Percentiles rank a stretch among this genome's conserved stretches.
Evolutionary conservation across 2,888 invertebrate genomes (phyloP).

Genomic region (Athetis lepigone): DNA sequence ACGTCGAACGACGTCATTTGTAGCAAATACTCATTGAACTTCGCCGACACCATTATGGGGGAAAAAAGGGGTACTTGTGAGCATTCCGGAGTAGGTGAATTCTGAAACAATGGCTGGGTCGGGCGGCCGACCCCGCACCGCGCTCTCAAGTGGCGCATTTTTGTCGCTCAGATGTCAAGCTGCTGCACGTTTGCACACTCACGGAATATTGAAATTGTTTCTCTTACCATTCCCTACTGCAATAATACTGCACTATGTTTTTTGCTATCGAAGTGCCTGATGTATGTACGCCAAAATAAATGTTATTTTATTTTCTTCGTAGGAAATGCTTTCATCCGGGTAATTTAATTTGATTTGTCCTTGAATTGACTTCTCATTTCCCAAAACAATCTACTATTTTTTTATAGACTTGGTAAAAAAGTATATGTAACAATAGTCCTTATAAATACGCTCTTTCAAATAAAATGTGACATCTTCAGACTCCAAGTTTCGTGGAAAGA

Average conservation of each 20-base stretch:
- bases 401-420: no score
- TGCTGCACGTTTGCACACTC: constrained; percentile 59
- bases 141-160: constrained; percentile 67
- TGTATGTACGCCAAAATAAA: constrained; percentile 16
- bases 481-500: constrained; percentile 5
- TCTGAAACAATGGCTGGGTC: constrained; percentile 60
- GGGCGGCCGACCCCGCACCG: constrained; percentile 32
- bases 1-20: constrained; percentile 39
- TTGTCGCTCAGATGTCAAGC: constrained; percentile 62
- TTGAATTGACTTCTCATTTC: constrained; percentile 37
- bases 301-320: constrained; percentile 30
- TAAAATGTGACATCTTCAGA: constrained; percentile 6
- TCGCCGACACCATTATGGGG: constrained; percentile 57
- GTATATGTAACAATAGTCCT: background rate
- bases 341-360: constrained; percentile 33
- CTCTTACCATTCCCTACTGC: constrained; percentile 40
- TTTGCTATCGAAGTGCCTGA: constrained; percentile 35
- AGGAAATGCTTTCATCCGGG: constrained; percentile 16
- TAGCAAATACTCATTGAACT: constrained; percentile 59
- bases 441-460: constrained; percentile 6
- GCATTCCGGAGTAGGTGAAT: constrained; percentile 56
- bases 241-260: constrained; percentile 39
- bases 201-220: constrained; percentile 60
- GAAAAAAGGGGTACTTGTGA: constrained; percentile 58
- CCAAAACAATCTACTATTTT: no score